Base-by-base conservation (phyloP, 2,113 vertebrate species). In the Scomber colias region DNA sequence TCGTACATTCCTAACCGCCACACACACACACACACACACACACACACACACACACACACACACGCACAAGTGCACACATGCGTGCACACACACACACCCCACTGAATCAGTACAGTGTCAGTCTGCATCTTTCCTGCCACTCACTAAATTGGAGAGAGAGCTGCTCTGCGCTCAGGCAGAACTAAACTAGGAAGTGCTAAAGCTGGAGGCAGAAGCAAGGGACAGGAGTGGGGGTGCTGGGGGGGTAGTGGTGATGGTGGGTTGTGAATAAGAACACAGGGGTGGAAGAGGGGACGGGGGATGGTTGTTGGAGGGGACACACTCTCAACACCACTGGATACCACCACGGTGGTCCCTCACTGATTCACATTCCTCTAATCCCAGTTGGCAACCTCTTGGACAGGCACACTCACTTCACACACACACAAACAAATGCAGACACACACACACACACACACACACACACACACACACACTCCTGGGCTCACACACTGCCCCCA, bases 111-210 rank as follows among this genome's bases (percentile, higher is more conserved):
- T 79, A 9, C 46, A 53, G 77, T 88, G 92, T 87, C 88, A 89
- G 89, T 84, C 88, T 89, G 90, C 93, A 94, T 96, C 94, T 96
- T 95, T 94, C 92, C 94, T 94, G 91, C 93, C 92, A 94, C 90
- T 92, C 89, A 83, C 92, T 95, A 95, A 95, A 96, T 90, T 95
- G 92, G 94, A 94, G 93, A 90, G 93, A 96, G 93, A 89, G 85
- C 84, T 89, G 91, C 93, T 94, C 93, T 94, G 92, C 92, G 90
- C 94, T 96, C 94, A 95, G 21, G 92, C 96, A 96, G 96, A 97
- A 97, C 91, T 96, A 97, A 97, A 96, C 95, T 95, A 96, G 94
- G 95, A 96, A 97, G 94, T 96, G 96, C 96, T 96, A 89, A 89
- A 89, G 89, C 85, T 90, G 60, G 79, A 81, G 84, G 91, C 83